A percentile compares a stretch with the other conserved stretches of the same genome.
Evolutionary conservation across 2,113 vertebrate genomes (phyloP).

Genomic region (Callipepla squamata): DNA sequence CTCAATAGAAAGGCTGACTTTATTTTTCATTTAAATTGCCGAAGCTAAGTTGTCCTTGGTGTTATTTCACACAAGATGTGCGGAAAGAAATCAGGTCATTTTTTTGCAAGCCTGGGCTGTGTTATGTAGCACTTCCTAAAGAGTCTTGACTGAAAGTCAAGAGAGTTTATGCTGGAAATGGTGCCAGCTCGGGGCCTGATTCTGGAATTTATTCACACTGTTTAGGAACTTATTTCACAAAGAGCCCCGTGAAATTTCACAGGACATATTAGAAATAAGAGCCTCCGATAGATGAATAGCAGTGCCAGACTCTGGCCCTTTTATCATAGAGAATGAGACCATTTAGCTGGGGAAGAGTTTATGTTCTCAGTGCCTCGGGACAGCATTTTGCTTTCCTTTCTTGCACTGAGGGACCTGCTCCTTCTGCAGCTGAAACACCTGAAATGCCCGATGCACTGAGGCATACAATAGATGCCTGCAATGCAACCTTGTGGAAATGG

Average conservation of each 20-base stretch:
- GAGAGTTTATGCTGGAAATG: neutral
- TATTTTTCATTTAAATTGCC: neutral
- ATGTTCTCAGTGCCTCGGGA: neutral
- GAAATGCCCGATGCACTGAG: neutral
- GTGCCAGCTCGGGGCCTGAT: neutral
- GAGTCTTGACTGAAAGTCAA: neutral
- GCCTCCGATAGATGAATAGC: neutral
- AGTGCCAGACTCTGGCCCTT: neutral
- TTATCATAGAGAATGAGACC: neutral
- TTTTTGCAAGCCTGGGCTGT: neutral
- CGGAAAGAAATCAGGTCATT: neutral
- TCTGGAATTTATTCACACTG: neutral
- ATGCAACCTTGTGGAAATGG: constrained; percentile 19
- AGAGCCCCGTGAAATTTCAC: neutral
- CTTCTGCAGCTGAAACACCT: neutral
- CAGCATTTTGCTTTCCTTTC: neutral
- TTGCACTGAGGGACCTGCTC: neutral
- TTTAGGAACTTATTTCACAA: neutral
- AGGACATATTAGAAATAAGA: neutral
- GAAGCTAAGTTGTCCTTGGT: neutral
- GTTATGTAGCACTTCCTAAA: constrained; percentile 5
- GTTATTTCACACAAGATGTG: neutral
- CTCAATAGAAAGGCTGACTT: constrained; percentile 15
- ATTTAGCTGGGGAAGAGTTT: neutral
- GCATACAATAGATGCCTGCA: neutral